A percentile compares a stretch with the other conserved stretches of the same genome.
Conservation (phyloP, 2,113 vertebrate genomes). For the Neolamprologus devosi region DNA sequence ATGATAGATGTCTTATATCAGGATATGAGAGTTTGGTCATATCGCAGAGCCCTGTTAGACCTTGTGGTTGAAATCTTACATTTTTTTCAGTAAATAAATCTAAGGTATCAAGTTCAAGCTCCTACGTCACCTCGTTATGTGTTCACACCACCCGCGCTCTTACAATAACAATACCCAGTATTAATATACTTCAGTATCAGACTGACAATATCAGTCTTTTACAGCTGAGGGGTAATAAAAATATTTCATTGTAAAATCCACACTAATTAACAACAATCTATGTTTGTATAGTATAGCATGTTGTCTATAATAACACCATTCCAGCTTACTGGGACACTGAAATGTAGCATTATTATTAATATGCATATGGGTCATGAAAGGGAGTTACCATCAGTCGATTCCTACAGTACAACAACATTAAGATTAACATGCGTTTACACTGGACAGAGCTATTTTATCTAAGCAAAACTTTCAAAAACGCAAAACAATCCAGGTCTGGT, state of each 20-base stretch:
- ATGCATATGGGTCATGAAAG: background rate
- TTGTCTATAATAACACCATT: background rate
- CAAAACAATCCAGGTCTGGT: conserved; percentile 22
- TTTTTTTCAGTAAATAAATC: background rate
- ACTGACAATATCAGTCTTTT: background rate
- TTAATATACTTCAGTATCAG: background rate
- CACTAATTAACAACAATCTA: background rate
- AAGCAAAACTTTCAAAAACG: background rate
- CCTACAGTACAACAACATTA: background rate
- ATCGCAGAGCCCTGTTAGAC: background rate
- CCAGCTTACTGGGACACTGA: background rate
- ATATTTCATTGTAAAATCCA: background rate
- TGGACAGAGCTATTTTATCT: background rate
- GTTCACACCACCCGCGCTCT: background rate
- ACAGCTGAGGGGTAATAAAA: background rate
- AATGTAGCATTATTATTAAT: background rate
- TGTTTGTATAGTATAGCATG: background rate
- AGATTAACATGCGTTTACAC: background rate
- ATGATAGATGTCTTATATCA: background rate
- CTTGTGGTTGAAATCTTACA: background rate
- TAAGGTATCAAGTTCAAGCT: background rate
- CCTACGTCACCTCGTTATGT: background rate
- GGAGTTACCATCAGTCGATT: background rate
- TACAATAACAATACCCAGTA: background rate
- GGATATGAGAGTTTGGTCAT: background rate